Evolutionary conservation across 2,113 vertebrate genomes (phyloP), one percentile per base, ranked within the genome.

Genomic region (Boleophthalmus pectinirostris): DNA sequence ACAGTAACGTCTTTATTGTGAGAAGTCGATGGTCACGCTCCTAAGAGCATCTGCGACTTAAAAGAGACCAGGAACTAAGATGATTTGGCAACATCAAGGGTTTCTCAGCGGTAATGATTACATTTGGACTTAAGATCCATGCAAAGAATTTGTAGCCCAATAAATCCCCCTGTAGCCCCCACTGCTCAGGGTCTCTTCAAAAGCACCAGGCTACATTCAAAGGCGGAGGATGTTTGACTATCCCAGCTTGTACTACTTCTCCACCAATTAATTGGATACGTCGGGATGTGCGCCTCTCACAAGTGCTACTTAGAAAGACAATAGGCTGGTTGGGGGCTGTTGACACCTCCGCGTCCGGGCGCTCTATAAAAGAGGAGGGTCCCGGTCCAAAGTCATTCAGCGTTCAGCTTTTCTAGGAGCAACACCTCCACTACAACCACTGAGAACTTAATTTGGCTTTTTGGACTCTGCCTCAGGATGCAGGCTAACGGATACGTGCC

Each of bases 211-310:
- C 18, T 43, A 33, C 87, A 91, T 91, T 92, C 89, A 91, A 93
- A 93, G 91, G 84, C 81, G 86, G 79, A 91, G 90, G 90, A 91
- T 93, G 90, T 92, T 93, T 94, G 92, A 93, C 93, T 93, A 90
- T 87, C 92, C 83, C 92, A 90, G 91, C 89, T 92, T 94, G 92
- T 92, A 92, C 87, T 85, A 91, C 87, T 85, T 90, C 90, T 93
- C 87, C 90, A 87, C 92, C 93, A 92, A 93, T 94, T 94, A 94
- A 94, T 94, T 93, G 92, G 92, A 94, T 91, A 86, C 89, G 87
- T 92, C 82, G 90, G 87, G 88, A 91, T 91, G 88, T 91, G 92
- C 89, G 82, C 77, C 89, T 87, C 91, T 91, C 93, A 93, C 92
- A 93, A 92, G 89, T 92, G 87, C 84, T 90, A 73, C 90, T 90